Percentiles rank a stretch among this genome's conserved stretches.
These are phyloP conservation scores for Zapornia atra DNA, from an alignment of 2,113 vertebrate species.

Conservation along the genomic window DNA sequence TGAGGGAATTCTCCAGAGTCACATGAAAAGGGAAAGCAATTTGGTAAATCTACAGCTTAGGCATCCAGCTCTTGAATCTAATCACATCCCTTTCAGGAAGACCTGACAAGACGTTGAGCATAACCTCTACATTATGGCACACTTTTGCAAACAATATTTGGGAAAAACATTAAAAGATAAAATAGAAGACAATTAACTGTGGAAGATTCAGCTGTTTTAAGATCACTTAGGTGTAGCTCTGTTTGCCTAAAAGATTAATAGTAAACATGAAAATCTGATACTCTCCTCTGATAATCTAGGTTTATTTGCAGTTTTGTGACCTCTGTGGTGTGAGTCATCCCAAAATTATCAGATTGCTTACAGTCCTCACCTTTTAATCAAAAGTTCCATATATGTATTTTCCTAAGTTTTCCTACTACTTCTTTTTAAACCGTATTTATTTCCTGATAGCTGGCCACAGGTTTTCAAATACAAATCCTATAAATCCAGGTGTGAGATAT, in stretches of 20 bases:
- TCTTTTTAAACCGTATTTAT: neutral
- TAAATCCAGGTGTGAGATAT: neutral
- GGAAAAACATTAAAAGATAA: neutral
- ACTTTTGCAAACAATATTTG: neutral
- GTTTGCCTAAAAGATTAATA: neutral
- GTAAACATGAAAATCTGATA: neutral
- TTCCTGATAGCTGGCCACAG: neutral
- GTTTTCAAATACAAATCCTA: neutral
- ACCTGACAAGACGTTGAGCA: fast-evolving
- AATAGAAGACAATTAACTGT: neutral
- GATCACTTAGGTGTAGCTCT: neutral
- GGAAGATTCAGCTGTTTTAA: neutral
- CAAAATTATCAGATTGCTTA: neutral
- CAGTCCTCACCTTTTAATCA: neutral
- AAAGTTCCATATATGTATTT: neutral
- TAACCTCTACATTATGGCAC: neutral
- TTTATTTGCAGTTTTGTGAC: neutral
- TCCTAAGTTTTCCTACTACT: neutral
- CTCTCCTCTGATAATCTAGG: neutral
- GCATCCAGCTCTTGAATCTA: neutral
- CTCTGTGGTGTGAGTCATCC: neutral
- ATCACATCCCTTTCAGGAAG: neutral
- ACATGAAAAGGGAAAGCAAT: conserved; percentile 14
- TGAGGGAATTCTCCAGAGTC: neutral
- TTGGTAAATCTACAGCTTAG: neutral